Base-by-base conservation (phyloP, 1,140 invertebrate genomes). In the Cyrtorhinus lividipennis region DNA sequence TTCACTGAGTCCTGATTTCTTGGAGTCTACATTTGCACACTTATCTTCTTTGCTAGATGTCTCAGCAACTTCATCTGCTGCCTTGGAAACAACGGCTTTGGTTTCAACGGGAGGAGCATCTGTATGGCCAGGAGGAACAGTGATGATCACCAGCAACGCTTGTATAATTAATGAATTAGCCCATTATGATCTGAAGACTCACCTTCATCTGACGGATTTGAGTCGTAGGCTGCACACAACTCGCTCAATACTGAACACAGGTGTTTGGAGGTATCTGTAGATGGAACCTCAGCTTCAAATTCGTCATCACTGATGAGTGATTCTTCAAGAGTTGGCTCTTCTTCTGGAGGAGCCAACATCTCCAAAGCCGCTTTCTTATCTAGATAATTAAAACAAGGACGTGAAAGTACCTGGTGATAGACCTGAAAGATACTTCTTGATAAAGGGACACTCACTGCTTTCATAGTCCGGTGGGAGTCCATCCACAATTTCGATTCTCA, bases 271-370 rank as follows among this genome's bases (percentile, higher is more conserved):
- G 48, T 22, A 5, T 53, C 48, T 12, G 48, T 20, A 5, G 48
- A 53, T 5, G 48, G 26, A 30, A 15, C 26, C 3, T 30, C 58
- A 30, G 27, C n/a, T n/a, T 48, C 13, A 25, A 27, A 61, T 56
- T 66, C 66, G 23, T 66, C 66, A 38, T 66, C 66, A 62, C 60
- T 62, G n/a, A 66, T 57, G 20, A 62, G 2, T 15, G 59, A 57
- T 25, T 64, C 46, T 1, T 62, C 59, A 20, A 20, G 2, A 45
- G 26, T 26, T 62, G n/a, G n/a, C 38, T n/a, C 24, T 22, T 26
- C 1, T 62, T 56, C 56, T 22, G 18, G 23, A 45, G 10, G 2
- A 10, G 23, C 45, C 44, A 18, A 1, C 13, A 8, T 20, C 20
- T 2, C 30, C 3, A 44, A 1, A 3, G 24, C 59, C 8, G 1